phyloP scores from a whole-genome alignment of 2,113 vertebrate genomes.

The Verasper variegatus region DNA sequence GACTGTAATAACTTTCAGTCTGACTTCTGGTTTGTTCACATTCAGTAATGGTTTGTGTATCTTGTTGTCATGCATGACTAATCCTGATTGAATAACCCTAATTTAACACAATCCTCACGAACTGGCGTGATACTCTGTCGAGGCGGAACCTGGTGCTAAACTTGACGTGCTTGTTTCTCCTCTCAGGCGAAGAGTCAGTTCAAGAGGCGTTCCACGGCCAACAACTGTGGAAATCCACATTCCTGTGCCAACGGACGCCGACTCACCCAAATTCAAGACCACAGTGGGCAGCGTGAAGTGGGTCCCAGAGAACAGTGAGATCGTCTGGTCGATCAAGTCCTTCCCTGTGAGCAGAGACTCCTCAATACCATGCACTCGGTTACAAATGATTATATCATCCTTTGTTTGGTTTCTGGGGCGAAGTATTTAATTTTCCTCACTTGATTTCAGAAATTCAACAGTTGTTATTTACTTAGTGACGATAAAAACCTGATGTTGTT shows the following conservation, averaged over 20 bases:
- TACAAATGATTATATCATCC: neutral
- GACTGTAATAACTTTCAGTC: neutral
- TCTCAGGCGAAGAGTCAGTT: slow-evolving; percentile 96
- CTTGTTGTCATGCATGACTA: neutral
- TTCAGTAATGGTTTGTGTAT: slow-evolving; percentile 7
- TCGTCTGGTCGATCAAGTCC: slow-evolving; percentile 99
- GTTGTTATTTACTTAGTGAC: neutral
- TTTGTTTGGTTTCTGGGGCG: neutral
- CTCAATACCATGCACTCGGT: slow-evolving; percentile 12
- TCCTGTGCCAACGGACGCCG: slow-evolving; percentile 95
- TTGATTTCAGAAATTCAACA: neutral
- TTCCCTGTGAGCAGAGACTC: slow-evolving; percentile 88
- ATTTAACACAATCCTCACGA: neutral
- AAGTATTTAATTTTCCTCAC: neutral
- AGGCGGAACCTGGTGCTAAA: slow-evolving; percentile 18
- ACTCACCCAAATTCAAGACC: slow-evolving; percentile 99
- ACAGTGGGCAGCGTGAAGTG: slow-evolving; percentile 98
- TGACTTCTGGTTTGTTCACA: neutral
- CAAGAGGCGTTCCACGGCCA: slow-evolving; percentile 95
- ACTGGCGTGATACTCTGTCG: neutral
- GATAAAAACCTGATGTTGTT: neutral
- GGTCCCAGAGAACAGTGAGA: slow-evolving; percentile 98
- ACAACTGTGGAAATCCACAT: slow-evolving; percentile 99
- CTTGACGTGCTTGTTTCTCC: slow-evolving; percentile 51
- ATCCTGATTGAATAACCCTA: neutral